Evolutionary conservation across 2,113 vertebrate genomes (phyloP), one percentile per base, ranked within the genome.

Genomic region (Tetraodon nigroviridis): DNA sequence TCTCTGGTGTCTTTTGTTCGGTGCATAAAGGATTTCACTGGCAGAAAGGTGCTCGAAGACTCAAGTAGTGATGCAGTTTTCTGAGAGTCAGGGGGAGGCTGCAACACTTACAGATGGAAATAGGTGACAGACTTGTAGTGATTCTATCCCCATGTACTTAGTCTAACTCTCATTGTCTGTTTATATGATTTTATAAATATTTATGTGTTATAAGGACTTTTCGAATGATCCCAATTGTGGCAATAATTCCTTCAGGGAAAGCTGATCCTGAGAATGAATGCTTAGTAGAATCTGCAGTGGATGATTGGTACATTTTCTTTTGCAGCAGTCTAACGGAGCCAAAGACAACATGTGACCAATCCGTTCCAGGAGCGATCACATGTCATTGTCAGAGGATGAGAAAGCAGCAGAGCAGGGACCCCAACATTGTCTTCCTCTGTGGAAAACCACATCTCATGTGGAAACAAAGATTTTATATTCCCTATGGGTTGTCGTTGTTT

Each of bases 301-400:
- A 55, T 64, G 61, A 74, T 21, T 50, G 59, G 42, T 59, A 56
- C 59, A 45, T 55, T 81, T 80, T 55, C 80, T 53, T 60, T 75
- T 21, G 15, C 22, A 50, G 46, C 16, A 5, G 27, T 59, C 7
- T 1, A 2, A 24, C 51, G 21, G 2, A 37, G 82, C 83, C 78
- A 82, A 83, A 52, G 54, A 83, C 58, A 83, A 84, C 74, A 83
- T 67, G 57, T 40, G 57, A 69, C 58, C 52, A 59, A 67, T 78
- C 59, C 63, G 24, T 24, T 44, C 45, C 56, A 76, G 80, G 81
- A 82, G 76, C 76, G 73, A 63, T 48, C 65, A 59, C 58, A 49
- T 75, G 85, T 78, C 79, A 65, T 62, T 65, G 63, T 75, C 51
- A 19, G 76, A 78, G 66, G 73, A 73, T 73, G 78, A 67, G 69